phyloP scores from a whole-genome alignment of 1,140 invertebrate species.

The Ceratosolen fusciceps region DNA sequence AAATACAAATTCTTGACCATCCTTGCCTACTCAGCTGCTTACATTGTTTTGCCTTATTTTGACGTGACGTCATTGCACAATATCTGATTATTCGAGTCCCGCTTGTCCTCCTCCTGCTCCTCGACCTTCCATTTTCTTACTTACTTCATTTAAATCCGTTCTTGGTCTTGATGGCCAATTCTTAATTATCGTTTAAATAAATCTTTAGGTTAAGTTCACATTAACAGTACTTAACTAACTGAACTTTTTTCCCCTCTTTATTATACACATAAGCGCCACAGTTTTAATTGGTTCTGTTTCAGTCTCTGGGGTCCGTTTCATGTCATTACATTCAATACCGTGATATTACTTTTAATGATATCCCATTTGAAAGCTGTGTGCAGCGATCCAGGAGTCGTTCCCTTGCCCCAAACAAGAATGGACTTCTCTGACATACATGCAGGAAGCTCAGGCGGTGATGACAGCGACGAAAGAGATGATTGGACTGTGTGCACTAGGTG shows the following conservation, averaged over 20 bases:
- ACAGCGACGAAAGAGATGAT: slow-evolving; percentile 76
- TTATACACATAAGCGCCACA: too few species aligned
- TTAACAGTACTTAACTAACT: background rate
- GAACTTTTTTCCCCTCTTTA: too few species aligned
- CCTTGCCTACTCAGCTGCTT: too few species aligned
- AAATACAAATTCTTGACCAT: too few species aligned
- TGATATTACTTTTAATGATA: slow-evolving; percentile 83
- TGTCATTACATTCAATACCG: slow-evolving; percentile 85
- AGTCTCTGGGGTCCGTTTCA: slow-evolving; percentile 91
- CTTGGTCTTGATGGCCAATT: too few species aligned
- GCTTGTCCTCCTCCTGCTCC: too few species aligned
- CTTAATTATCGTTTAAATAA: too few species aligned
- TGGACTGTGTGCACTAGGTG: slow-evolving; percentile 91
- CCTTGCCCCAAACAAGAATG: slow-evolving; percentile 83
- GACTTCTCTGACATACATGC: slow-evolving; percentile 90
- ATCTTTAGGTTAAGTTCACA: background rate
- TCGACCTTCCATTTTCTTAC: too few species aligned
- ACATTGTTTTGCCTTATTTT: too few species aligned
- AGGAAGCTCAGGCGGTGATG: slow-evolving; percentile 68
- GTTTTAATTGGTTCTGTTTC: slow-evolving; percentile 58
- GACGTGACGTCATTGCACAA: too few species aligned
- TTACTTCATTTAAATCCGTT: too few species aligned
- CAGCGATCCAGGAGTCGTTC: slow-evolving; percentile 91
- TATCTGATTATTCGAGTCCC: too few species aligned
- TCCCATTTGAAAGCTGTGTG: slow-evolving; percentile 88